Evolutionary conservation across 1,140 invertebrate genomes (phyloP), one percentile per base, ranked within the genome.

Genomic region (Cheumatopsyche charites): DNA sequence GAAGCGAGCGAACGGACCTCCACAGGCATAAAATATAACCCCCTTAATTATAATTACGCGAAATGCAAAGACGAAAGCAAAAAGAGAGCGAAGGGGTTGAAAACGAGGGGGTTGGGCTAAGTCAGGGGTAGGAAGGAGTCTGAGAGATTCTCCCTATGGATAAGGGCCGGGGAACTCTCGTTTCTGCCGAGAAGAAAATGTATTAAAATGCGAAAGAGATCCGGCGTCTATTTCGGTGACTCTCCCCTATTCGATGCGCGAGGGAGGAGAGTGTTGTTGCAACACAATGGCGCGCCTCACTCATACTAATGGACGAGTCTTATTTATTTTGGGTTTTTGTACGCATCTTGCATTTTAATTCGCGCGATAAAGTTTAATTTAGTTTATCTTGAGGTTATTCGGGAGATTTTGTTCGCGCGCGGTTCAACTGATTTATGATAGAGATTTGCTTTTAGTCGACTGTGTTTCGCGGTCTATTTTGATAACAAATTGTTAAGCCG

Each of bases 151-250:
- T 68, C 29, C 66, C 5, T 55, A 29, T 9, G 72, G 72, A 63
- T 55, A 17, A 36, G 65, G 70, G 70, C 45, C 29, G 70, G 29
- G 29, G 67, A 49, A 62, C 66, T 45, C 43, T 58, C 62, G 66
- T 68, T 68, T 66, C 61, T 49, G 47, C 47, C 71, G 75, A 71
- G 49, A 58, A 76, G 75, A 76, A 76, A 76, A 76, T 70, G 72
- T 76, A 76, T 76, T 76, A 76, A 76, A 76, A 76, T 76, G 75
- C 75, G 75, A 76, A 76, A 76, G 75, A 76, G 75, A 76, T 70
- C 61, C 68, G 70, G 72, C 67, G 75, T 76, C 71, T 76, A 72
- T 76, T 73, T 58, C 42, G 23, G 55, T 25, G 9, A 0, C 55
- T 36, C 23, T 58, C 21, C 9, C 21, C 7, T 9, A 36, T 21